These are phyloP conservation scores for Zapus hudsonius DNA, from an alignment of 2,113 vertebrate species.

Conservation along the genomic window DNA sequence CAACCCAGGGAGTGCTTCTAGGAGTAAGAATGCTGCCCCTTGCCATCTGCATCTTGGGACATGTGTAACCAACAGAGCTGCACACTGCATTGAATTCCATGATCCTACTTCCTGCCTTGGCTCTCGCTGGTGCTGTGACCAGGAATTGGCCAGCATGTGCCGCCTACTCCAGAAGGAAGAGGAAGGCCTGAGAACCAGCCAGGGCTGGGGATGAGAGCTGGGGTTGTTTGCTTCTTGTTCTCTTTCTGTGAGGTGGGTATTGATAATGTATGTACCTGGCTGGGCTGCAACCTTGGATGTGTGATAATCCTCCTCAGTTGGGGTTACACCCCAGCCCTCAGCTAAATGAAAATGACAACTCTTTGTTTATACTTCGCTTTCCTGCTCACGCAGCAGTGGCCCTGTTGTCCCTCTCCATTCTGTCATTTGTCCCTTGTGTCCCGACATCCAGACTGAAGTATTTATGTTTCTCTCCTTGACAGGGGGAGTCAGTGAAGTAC, in stretches of 20 bases:
- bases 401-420: neutral
- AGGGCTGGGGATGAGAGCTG: no score
- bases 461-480: constrained; percentile 59
- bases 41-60: neutral
- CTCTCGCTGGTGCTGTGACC: neutral
- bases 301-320: neutral
- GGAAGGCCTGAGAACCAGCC: neutral
- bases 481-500: constrained; percentile 99
- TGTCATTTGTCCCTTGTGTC: constrained; percentile 26
- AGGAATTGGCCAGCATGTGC: neutral
- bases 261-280: neutral
- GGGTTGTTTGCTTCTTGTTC: neutral
- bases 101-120: neutral
- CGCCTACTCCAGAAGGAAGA: accelerated
- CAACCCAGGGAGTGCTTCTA: neutral
- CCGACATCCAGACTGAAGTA: constrained; percentile 39
- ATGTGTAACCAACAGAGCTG: neutral
- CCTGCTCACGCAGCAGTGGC: neutral
- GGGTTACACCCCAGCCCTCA: neutral
- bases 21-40: neutral
- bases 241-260: neutral
- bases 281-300: no score
- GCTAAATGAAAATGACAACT: no score
- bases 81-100: no score
- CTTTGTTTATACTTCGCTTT: neutral